phyloP scores from a whole-genome alignment of 2,113 vertebrate species.

The Cynopterus brachyotis region DNA sequence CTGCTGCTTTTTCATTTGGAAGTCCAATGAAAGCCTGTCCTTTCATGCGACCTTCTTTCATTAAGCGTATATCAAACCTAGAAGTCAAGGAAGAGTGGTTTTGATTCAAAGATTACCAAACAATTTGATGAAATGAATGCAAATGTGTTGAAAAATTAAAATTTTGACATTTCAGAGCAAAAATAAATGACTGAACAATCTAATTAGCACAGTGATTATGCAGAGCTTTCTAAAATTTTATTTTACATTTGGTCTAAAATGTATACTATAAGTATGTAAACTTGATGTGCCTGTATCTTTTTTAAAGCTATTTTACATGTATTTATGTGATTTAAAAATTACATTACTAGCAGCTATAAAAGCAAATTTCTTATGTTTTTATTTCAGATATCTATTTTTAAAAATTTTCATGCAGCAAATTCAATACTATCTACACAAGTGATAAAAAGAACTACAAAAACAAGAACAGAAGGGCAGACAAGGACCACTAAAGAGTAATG shows the following conservation, averaged over 20 bases:
- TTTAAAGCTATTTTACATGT: neutral
- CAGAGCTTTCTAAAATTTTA: neutral
- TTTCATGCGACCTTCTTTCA: conserved; percentile 99
- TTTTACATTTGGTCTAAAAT: neutral
- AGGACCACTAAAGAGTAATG: neutral
- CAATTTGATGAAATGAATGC: neutral
- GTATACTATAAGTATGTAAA: neutral
- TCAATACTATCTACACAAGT: neutral
- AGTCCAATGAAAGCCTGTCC: conserved; percentile 98
- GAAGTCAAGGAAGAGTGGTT: neutral
- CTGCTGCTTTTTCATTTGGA: conserved; percentile 93
- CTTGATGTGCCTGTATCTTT: neutral
- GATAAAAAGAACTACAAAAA: neutral
- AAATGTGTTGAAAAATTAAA: neutral
- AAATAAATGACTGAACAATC: neutral
- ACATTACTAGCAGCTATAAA: neutral
- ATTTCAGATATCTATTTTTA: neutral
- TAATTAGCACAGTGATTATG: neutral
- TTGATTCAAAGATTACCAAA: neutral
- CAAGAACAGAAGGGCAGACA: neutral
- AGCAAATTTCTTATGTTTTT: neutral
- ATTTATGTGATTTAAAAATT: neutral
- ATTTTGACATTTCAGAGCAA: neutral
- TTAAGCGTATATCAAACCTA: conserved; percentile 98
- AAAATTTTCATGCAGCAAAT: neutral